Evolutionary conservation across 2,797 vertebrate species (phyloP).

Genomic region (Pempheris klunzingeri): DNA sequence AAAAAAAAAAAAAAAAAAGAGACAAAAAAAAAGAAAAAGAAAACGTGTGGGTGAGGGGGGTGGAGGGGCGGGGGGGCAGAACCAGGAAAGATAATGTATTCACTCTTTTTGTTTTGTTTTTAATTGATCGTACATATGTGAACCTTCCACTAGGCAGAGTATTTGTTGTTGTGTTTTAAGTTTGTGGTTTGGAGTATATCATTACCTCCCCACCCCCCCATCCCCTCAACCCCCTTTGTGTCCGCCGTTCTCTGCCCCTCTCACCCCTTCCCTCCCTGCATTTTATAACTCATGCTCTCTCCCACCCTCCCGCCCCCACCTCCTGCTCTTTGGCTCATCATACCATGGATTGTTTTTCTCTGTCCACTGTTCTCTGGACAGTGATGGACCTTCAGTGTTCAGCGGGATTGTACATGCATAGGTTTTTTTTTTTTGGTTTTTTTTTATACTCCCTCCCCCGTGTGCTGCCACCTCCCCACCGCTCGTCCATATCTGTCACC

Average conservation of each 20-base stretch:
- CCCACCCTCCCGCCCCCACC: too few species aligned
- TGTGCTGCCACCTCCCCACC: constrained; percentile 51
- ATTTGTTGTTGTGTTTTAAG: constrained; percentile 72
- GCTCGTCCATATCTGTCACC: constrained; percentile 46
- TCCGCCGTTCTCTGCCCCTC: constrained; percentile 37
- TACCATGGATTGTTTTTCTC: constrained; percentile 44
- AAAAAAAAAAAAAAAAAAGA: constrained; percentile 13
- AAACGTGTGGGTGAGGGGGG: background rate
- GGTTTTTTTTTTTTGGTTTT: constrained; percentile 49
- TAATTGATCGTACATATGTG: constrained; percentile 77
- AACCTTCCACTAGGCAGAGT: constrained; percentile 68
- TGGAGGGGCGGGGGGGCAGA: background rate
- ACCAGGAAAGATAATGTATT: constrained; percentile 58
- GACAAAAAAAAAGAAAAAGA: too few species aligned
- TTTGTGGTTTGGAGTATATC: constrained; percentile 78
- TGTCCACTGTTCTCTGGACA: constrained; percentile 38
- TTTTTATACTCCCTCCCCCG: constrained; percentile 51
- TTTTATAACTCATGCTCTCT: constrained; percentile 37
- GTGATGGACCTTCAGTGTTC: constrained; percentile 54
- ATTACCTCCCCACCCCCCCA: constrained; percentile 46
- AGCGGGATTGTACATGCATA: constrained; percentile 59
- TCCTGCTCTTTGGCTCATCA: constrained; percentile 26
- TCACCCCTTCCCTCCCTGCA: background rate
- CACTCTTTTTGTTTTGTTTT: constrained; percentile 47
- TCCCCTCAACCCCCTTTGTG: constrained; percentile 52